Evolutionary conservation across 2,113 vertebrate species (phyloP).

Genomic region (Callipepla squamata): DNA sequence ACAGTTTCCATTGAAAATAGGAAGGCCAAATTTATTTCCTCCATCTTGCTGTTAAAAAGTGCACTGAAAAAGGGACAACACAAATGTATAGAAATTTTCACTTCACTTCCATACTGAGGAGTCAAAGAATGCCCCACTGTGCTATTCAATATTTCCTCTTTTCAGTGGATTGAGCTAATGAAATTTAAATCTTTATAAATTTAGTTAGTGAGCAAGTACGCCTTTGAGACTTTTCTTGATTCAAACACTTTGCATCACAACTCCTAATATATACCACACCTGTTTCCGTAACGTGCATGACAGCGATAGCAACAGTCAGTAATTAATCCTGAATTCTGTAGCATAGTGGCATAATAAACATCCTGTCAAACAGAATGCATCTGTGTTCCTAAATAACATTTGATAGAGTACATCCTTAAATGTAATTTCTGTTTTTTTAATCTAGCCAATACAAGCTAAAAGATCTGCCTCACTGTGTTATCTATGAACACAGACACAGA

Average conservation of each 20-base stretch:
- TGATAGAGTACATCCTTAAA: not conserved
- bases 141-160: not conserved
- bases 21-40: not conserved
- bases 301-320: not conserved
- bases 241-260: not conserved
- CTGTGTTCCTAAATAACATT: not conserved
- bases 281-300: not conserved
- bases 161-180: not conserved
- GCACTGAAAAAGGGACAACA: not conserved
- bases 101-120: not conserved
- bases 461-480: not conserved
- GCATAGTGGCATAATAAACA: not conserved
- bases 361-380: not conserved
- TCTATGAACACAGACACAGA: not conserved
- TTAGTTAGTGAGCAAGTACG: not conserved
- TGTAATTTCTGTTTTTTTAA: not conserved
- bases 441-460: not conserved
- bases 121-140: not conserved
- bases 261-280: not conserved
- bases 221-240: not conserved
- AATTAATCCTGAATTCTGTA: not conserved
- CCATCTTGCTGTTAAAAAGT: not conserved
- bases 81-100: not conserved
- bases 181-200: constrained; percentile 10
- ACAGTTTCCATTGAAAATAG: not conserved